A percentile compares a stretch with the other conserved stretches of the same genome.
Evolutionary conservation across 2,888 invertebrate genomes (phyloP).

Genomic region (Rosalia funebris): DNA sequence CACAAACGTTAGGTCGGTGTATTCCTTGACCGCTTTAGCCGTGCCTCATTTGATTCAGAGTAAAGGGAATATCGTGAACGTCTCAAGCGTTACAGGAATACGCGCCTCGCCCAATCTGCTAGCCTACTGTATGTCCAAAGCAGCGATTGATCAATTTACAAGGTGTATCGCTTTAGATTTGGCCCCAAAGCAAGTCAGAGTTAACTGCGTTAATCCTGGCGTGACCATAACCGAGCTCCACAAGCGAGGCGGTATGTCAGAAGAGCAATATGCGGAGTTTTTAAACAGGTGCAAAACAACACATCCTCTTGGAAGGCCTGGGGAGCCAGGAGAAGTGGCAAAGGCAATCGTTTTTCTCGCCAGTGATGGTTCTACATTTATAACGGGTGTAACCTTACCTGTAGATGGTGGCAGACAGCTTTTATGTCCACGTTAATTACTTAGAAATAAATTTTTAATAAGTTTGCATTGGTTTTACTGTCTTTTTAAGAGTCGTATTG

Average conservation of each 20-base stretch:
- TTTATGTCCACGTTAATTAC: slow-evolving; percentile 84
- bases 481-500: too few species aligned
- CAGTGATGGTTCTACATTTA: slow-evolving; percentile 84
- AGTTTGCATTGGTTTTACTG: too few species aligned
- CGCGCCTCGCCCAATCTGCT: slow-evolving; percentile 77
- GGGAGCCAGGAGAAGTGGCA: slow-evolving; percentile 85
- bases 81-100: slow-evolving; percentile 91
- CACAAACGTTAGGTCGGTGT: slow-evolving; percentile 83
- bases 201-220: slow-evolving; percentile 94
- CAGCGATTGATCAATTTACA: slow-evolving; percentile 94
- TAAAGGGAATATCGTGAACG: slow-evolving; percentile 91
- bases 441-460: not conserved
- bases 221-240: slow-evolving; percentile 90
- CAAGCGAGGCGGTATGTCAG: slow-evolving; percentile 82
- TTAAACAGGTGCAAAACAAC: slow-evolving; percentile 85
- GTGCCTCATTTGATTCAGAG: slow-evolving; percentile 84
- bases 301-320: slow-evolving; percentile 90
- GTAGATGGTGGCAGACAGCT: slow-evolving; percentile 94
- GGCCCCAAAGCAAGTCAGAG: slow-evolving; percentile 82
- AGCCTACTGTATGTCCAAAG: slow-evolving; percentile 92
- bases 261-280: slow-evolving; percentile 84
- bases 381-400: slow-evolving; percentile 87
- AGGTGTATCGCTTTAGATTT: slow-evolving; percentile 88
- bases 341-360: slow-evolving; percentile 90
- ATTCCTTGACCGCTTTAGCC: slow-evolving; percentile 84